Conservation (phyloP, 2,113 vertebrate species). For the Oreochromis tanganicae region DNA sequence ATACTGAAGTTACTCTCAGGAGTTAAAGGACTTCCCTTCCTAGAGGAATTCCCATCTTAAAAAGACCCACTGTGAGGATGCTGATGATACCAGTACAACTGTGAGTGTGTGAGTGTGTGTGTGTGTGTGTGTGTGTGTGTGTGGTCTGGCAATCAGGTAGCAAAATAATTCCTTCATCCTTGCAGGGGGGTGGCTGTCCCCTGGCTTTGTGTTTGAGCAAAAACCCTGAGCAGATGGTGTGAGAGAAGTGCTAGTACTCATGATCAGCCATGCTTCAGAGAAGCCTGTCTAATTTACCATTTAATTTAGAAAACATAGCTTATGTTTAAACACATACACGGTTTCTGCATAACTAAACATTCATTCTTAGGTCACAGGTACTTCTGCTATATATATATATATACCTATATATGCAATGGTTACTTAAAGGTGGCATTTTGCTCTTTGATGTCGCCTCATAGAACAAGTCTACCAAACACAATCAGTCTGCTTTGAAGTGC, state of each 20-base stretch:
- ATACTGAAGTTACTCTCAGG: neutral
- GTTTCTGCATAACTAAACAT: neutral
- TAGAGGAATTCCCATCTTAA: neutral
- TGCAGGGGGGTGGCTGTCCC: neutral
- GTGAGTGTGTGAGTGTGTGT: neutral
- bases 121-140: neutral
- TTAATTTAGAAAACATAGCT: neutral
- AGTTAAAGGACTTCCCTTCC: neutral
- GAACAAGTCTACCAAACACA: neutral
- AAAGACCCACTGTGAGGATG: neutral
- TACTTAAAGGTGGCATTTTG: neutral
- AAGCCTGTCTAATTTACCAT: neutral
- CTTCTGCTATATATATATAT: neutral
- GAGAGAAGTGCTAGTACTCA: neutral
- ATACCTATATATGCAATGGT: neutral
- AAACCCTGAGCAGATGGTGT: conserved; percentile 51
- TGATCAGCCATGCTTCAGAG: neutral
- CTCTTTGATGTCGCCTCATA: neutral
- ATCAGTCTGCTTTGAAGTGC: neutral
- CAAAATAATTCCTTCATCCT: conserved; percentile 31
- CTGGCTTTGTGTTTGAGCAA: conserved; percentile 9
- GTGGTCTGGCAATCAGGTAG: neutral
- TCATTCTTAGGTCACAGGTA: neutral
- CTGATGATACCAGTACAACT: neutral
- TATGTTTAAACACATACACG: neutral